A percentile compares a stretch with the other conserved stretches of the same genome.
Evolutionary conservation across 1,140 invertebrate genomes (phyloP).

Genomic region (Heliothis virescens): DNA sequence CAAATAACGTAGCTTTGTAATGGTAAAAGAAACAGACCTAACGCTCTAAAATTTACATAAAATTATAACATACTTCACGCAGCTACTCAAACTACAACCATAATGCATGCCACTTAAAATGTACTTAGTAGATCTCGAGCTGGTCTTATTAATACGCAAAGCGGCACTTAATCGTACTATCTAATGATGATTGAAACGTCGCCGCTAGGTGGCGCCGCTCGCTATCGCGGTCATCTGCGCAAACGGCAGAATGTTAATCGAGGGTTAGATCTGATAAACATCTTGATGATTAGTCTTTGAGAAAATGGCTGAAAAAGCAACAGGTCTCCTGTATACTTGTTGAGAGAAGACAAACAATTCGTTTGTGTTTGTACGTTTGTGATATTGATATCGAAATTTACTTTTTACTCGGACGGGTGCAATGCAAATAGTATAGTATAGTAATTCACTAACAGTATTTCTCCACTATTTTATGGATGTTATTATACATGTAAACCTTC

Average conservation of each 20-base stretch:
- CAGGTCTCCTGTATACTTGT: no score
- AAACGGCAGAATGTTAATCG: conserved; percentile 70
- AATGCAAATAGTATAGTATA: no score
- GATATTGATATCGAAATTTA: no score
- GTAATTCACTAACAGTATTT: no score
- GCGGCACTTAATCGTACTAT: conserved; percentile 66
- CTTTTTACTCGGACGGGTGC: no score
- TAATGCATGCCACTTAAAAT: not conserved
- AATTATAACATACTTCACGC: no score
- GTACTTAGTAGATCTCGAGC: not conserved
- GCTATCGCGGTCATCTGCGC: conserved; percentile 66
- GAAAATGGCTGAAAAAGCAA: not conserved
- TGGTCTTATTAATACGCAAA: conserved; percentile 17
- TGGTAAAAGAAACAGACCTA: no score
- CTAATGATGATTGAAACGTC: conserved; percentile 71
- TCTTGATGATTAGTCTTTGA: conserved; percentile 17
- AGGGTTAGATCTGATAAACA: conserved; percentile 55
- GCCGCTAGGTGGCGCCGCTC: conserved; percentile 66
- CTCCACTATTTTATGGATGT: no score
- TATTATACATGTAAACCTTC: no score
- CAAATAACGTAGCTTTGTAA: no score
- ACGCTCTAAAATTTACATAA: no score
- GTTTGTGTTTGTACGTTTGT: not conserved
- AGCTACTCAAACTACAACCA: no score
- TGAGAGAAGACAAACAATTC: not conserved